Evolutionary conservation across 2,797 vertebrate species (phyloP).

Genomic region (Sphaeramia orbicularis): DNA sequence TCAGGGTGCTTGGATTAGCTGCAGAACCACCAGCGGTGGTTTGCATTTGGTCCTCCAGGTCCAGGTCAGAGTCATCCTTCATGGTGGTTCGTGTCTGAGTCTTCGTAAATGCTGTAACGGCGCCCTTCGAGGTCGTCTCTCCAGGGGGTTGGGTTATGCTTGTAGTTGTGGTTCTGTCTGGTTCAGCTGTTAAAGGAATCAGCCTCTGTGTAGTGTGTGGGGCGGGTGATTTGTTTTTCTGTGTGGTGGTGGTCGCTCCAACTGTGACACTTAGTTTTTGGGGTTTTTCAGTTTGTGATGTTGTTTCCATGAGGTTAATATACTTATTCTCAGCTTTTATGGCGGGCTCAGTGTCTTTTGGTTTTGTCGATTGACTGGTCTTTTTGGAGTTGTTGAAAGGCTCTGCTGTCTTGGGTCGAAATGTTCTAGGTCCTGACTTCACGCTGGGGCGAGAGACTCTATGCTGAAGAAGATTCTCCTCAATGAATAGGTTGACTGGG

Average conservation of each 20-base stretch:
- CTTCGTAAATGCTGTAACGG: constrained; percentile 10
- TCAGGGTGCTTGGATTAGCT: constrained; percentile 4
- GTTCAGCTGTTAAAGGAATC: constrained; percentile 21
- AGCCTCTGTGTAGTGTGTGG: constrained; percentile 7
- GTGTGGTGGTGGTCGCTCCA: constrained; percentile 22
- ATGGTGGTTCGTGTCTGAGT: constrained; percentile 6
- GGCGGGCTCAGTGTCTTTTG: constrained; percentile 46
- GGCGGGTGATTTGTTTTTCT: constrained; percentile 15
- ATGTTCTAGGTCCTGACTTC: constrained; percentile 62
- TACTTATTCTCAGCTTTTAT: constrained; percentile 1
- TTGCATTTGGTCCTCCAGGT: constrained; percentile 30
- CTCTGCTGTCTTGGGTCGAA: constrained; percentile 39
- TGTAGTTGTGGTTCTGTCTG: constrained; percentile 27
- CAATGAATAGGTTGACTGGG: constrained; percentile 86
- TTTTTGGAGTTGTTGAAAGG: neutral
- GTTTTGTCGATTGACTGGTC: constrained; percentile 26
- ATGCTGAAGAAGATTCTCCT: constrained; percentile 94
- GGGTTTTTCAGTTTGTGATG: constrained; percentile 29
- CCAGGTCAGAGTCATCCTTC: constrained; percentile 32
- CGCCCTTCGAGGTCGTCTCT: constrained; percentile 23
- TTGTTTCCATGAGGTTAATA: constrained; percentile 11
- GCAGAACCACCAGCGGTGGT: constrained; percentile 16
- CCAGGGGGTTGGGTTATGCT: constrained; percentile 28
- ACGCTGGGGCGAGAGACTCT: constrained; percentile 54
- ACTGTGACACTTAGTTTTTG: constrained; percentile 6